These are phyloP conservation scores for Palythoa grandiflora DNA, from an alignment of 92 coral and sea anemone genomes.

Conservation along the genomic window DNA sequence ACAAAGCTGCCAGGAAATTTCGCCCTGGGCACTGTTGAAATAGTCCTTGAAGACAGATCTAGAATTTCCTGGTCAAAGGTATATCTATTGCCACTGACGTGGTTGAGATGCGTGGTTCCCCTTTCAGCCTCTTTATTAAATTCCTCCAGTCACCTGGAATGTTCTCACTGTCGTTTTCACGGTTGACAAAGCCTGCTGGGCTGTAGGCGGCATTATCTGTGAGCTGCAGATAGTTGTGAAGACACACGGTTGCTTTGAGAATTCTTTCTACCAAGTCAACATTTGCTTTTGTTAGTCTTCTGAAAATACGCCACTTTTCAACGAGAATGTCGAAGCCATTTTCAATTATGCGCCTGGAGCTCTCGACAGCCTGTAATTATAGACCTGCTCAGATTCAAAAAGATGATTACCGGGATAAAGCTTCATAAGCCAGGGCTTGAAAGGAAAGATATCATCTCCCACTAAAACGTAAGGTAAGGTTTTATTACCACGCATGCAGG, in stretches of 20 bases:
- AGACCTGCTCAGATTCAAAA: constrained; percentile 17
- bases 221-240: constrained; percentile 57
- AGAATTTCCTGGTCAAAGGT: constrained; percentile 45
- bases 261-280: constrained; percentile 37
- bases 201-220: constrained; percentile 50
- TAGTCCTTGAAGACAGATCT: constrained; percentile 36
- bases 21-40: constrained; percentile 53
- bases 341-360: constrained; percentile 49
- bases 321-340: constrained; percentile 60
- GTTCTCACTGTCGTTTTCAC: constrained; percentile 50
- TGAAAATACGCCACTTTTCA: constrained; percentile 57
- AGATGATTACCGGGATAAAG: constrained; percentile 58
- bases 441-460: constrained; percentile 62
- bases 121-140: constrained; percentile 33
- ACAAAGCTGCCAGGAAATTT: constrained; percentile 45
- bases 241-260: constrained; percentile 36
- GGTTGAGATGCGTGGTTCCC: constrained; percentile 26
- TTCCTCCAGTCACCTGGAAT: constrained; percentile 66
- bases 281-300: constrained; percentile 48
- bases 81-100: constrained; percentile 37
- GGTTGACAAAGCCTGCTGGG: constrained; percentile 61
- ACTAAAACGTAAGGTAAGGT: constrained; percentile 55
- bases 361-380: constrained; percentile 58
- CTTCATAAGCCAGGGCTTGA: constrained; percentile 66
- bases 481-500: constrained; percentile 37